Conservation (phyloP, 2,888 invertebrate genomes). For the Orthosia gracilis region DNA sequence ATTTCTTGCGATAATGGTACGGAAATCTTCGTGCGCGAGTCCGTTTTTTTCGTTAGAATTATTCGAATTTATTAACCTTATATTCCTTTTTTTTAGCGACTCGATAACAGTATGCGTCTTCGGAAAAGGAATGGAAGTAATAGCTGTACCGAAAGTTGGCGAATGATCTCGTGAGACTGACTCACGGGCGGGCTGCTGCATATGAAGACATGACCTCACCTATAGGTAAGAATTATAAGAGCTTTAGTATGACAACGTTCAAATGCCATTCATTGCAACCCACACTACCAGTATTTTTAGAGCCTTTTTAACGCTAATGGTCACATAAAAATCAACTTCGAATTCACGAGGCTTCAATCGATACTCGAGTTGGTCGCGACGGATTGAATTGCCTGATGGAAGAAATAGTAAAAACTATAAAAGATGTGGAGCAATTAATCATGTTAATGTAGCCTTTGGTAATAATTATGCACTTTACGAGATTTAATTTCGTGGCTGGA, state of each 20-base stretch:
- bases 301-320: no score
- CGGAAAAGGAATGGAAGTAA: slow-evolving; percentile 82
- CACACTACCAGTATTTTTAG: no score
- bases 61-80: neutral
- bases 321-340: no score
- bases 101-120: slow-evolving; percentile 76
- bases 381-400: no score
- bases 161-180: slow-evolving; percentile 1
- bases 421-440: neutral
- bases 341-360: no score
- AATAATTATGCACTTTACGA: neutral
- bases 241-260: no score
- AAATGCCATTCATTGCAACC: no score
- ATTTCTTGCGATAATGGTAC: no score
- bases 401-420: neutral
- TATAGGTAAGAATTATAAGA: slow-evolving; percentile 29
- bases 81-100: slow-evolving; percentile 70
- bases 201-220: slow-evolving; percentile 30
- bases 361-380: no score
- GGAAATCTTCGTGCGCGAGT: no score
- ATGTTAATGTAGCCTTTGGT: neutral
- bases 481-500: slow-evolving; percentile 40
- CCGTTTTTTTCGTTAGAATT: no score
- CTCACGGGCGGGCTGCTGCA: neutral
- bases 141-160: slow-evolving; percentile 62